Conservation (phyloP, 2,797 vertebrate genomes). For the Eulemur rubriventer region DNA sequence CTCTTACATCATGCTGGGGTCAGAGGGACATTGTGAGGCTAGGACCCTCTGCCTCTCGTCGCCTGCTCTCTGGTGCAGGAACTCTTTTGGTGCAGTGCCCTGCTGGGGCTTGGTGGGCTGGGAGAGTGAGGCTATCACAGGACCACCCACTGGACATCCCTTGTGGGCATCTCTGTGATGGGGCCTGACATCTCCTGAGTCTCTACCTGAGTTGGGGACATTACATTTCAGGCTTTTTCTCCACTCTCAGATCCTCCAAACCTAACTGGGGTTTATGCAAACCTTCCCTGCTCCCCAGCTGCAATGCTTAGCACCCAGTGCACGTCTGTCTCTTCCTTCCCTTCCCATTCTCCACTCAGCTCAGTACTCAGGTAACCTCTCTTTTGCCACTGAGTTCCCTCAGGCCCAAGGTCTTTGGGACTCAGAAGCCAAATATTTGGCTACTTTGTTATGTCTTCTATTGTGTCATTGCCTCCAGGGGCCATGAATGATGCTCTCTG, state of each 20-base stretch:
- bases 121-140: neutral
- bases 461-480: neutral
- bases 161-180: neutral
- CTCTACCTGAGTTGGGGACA: neutral
- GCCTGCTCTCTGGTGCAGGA: neutral
- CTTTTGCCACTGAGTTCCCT: neutral
- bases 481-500: neutral
- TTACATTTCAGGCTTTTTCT: neutral
- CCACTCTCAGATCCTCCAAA: neutral
- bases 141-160: neutral
- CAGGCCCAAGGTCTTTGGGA: neutral
- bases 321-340: neutral
- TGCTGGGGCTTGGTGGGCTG: rapidly evolving
- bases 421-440: neutral
- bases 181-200: rapidly evolving
- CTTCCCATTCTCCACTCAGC: neutral
- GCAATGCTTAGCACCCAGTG: neutral
- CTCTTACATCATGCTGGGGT: neutral
- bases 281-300: neutral
- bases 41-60: neutral
- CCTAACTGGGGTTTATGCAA: too few relatives aligned
- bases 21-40: neutral
- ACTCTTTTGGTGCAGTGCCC: rapidly evolving
- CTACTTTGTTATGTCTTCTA: neutral
- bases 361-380: neutral